Base-by-base conservation (phyloP, 2,888 invertebrate genomes). In the Blastobasis adustella region DNA sequence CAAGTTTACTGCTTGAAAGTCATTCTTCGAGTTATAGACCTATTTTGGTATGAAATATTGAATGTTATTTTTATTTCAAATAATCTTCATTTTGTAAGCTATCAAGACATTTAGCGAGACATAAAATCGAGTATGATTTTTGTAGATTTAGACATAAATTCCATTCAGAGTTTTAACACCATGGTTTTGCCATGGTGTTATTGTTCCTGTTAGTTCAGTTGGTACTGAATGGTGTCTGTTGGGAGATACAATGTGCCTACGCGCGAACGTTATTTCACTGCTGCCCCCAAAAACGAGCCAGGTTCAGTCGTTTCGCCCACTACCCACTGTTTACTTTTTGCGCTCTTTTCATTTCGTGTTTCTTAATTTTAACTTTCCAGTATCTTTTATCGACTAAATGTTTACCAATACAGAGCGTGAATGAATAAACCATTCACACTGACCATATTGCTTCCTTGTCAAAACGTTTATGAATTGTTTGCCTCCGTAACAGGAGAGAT, bases 151-250 rank as follows among this genome's bases (percentile, higher is more conserved):
- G 23, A 23, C 23, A 3, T 23, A 23, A 23, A 23, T 23, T 23
- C 23, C 3, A 1, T 23, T 23, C 23, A 23, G 23, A 1, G 23
- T 3, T 23, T 23, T 2, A 23, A 23, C 23, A 23, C 23, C 3
- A 23, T 23, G 23, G 23, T 23, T 23, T 23, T 1, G 23, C 23
- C 23, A 23, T 23, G 3, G 23, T 23, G 23, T 23, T 23, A 23
- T 23, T 23, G 2, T 23, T 23, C 23, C 3, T 64, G 62, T 73
- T 72, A 68, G 55, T 51, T 54, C 67, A 71, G 71, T 63, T 72
- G 73, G 57, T 50, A 50, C 48, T 54, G 52, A 51, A 46, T 41
- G 51, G 50, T 52, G 48, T 55, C 56, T 52, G 59, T 62, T 64
- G 61, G 61, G 44, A 55, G 55, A 52, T 47, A 54, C 23, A 3